These are phyloP conservation scores for Siniperca undulata DNA, from an alignment of 2,797 vertebrate genomes.

Conservation along the genomic window DNA sequence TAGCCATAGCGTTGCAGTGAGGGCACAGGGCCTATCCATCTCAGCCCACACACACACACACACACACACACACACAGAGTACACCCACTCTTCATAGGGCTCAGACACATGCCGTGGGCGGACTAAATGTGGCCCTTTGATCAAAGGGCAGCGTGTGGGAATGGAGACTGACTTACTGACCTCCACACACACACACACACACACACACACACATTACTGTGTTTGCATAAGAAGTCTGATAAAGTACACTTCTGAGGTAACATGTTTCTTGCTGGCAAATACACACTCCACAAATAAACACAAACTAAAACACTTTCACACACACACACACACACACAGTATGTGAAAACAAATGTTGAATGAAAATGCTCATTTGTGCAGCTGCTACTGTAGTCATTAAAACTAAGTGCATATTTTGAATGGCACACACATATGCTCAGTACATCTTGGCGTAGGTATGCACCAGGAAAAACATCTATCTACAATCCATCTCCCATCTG, in stretches of 20 bases:
- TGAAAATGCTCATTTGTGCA: constrained; percentile 26
- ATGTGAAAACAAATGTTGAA: constrained; percentile 23
- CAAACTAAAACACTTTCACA: constrained; percentile 7
- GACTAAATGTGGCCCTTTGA: constrained; percentile 77
- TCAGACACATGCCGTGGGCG: constrained; percentile 71
- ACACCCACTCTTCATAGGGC: constrained; percentile 76
- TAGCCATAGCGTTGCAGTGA: constrained; percentile 60
- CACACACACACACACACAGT: constrained; percentile 7
- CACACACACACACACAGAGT: constrained; percentile 45
- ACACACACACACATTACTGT: constrained; percentile 39
- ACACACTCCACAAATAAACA: constrained; percentile 17
- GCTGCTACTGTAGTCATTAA: constrained; percentile 54
- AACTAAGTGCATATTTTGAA: constrained; percentile 49
- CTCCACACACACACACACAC: constrained; percentile 36
- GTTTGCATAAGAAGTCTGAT: constrained; percentile 8
- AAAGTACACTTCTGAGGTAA: neutral
- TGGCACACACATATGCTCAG: constrained; percentile 44
- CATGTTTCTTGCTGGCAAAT: neutral
- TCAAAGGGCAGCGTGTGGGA: constrained; percentile 71
- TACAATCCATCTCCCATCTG: constrained; percentile 42
- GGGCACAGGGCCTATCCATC: constrained; percentile 65
- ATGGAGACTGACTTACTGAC: constrained; percentile 70
- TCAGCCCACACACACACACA: constrained; percentile 51
- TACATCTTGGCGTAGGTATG: constrained; percentile 21
- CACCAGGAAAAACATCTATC: constrained; percentile 15